Conservation (phyloP, 1,140 invertebrate genomes). For the Agraylea sexmaculata region DNA sequence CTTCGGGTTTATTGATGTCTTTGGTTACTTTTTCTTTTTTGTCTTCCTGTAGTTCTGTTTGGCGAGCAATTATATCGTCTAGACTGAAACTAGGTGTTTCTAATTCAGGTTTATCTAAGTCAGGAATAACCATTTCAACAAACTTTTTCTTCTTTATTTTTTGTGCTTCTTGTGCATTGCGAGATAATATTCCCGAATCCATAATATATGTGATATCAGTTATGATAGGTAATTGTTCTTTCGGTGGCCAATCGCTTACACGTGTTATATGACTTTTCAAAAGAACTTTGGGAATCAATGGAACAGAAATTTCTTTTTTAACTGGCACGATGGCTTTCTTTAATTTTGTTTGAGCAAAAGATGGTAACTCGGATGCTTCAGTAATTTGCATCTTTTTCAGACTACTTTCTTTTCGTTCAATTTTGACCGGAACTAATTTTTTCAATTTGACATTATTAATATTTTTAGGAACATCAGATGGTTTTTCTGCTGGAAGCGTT, state of each 20-base stretch:
- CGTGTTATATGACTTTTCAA: slow-evolving; percentile 52
- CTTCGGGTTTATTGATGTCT: slow-evolving; percentile 19
- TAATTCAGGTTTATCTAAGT: slow-evolving; percentile 35
- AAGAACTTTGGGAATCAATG: slow-evolving; percentile 50
- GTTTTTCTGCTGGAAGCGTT: slow-evolving; percentile 8
- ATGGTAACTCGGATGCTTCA: slow-evolving; percentile 35
- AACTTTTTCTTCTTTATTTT: slow-evolving; percentile 44
- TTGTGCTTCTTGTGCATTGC: slow-evolving; percentile 55
- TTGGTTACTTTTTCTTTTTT: slow-evolving; percentile 15
- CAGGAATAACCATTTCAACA: slow-evolving; percentile 29
- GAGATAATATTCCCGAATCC: slow-evolving; percentile 51
- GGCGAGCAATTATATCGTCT: slow-evolving; percentile 27
- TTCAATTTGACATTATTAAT: no score
- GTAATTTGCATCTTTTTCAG: slow-evolving; percentile 28
- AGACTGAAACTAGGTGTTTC: slow-evolving; percentile 35
- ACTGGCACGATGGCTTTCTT: slow-evolving; percentile 42
- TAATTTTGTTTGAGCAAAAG: slow-evolving; percentile 50
- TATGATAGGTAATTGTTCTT: slow-evolving; percentile 39
- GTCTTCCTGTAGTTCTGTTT: slow-evolving; percentile 19
- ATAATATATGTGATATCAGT: slow-evolving; percentile 39
- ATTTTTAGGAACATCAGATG: no score
- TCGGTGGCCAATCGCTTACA: slow-evolving; percentile 46
- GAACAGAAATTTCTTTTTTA: slow-evolving; percentile 37
- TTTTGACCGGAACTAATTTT: slow-evolving; percentile 30
- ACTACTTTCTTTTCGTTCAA: slow-evolving; percentile 31